Conservation (phyloP, 2,888 invertebrate genomes). For the Acronicta aceris region DNA sequence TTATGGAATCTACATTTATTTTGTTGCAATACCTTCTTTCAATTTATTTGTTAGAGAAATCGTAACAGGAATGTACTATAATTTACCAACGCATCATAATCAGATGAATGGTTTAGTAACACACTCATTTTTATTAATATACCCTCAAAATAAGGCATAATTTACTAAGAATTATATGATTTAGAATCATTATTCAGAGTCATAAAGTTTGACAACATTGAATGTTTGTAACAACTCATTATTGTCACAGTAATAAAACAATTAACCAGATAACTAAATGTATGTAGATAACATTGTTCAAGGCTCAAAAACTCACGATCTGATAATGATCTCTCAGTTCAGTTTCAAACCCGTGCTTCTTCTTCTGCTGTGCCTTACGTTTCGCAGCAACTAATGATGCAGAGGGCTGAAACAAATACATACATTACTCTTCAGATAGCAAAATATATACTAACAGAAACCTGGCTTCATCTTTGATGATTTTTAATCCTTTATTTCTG, state of each 20-base stretch:
- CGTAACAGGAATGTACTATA: too few relatives aligned
- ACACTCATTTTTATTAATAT: too few relatives aligned
- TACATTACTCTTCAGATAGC: not conserved
- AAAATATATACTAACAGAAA: too few relatives aligned
- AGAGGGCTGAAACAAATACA: constrained; percentile 76
- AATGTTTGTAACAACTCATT: not conserved
- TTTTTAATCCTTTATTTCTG: too few relatives aligned
- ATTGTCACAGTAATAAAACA: constrained; percentile 1
- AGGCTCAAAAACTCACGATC: constrained; percentile 82
- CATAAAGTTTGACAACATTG: not conserved
- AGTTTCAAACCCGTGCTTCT: constrained; percentile 83
- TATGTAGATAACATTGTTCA: not conserved
- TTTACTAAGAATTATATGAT: not conserved
- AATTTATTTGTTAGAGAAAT: too few relatives aligned
- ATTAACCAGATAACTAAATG: not conserved
- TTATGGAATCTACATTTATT: too few relatives aligned
- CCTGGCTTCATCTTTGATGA: too few relatives aligned
- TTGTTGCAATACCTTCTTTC: too few relatives aligned
- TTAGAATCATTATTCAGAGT: too few relatives aligned
- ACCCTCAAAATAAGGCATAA: too few relatives aligned
- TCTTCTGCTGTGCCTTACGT: constrained; percentile 90
- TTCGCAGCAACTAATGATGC: constrained; percentile 91
- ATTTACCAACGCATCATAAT: too few relatives aligned
- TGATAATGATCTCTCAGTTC: constrained; percentile 91
- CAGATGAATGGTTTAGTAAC: too few relatives aligned